Conservation (phyloP, 1,140 invertebrate species). For the Heliothis subflexa region DNA sequence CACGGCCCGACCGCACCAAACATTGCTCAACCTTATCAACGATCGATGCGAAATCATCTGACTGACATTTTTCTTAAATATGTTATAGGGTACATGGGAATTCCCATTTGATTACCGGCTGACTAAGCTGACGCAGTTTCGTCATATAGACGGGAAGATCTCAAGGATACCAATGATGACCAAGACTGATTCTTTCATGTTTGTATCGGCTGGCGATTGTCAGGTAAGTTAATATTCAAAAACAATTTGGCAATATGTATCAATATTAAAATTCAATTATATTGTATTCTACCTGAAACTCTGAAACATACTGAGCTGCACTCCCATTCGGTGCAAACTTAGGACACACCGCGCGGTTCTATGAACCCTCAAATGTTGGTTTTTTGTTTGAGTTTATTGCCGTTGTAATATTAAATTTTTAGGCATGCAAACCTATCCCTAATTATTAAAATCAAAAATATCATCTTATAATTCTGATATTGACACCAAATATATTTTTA, state of each 20-base stretch:
- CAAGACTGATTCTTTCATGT: constrained; percentile 41
- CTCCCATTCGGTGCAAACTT: too few relatives aligned
- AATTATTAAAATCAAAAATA: too few relatives aligned
- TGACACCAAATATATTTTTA: too few relatives aligned
- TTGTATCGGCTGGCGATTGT: constrained; percentile 44
- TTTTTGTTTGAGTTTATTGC: too few relatives aligned
- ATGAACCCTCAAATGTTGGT: too few relatives aligned
- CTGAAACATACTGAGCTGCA: too few relatives aligned
- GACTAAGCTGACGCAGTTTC: constrained; percentile 56
- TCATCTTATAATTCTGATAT: too few relatives aligned
- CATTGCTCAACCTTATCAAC: background rate
- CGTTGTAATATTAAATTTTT: too few relatives aligned
- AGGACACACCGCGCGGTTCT: too few relatives aligned
- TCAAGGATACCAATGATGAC: constrained; percentile 63
- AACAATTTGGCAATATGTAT: background rate
- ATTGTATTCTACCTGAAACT: too few relatives aligned
- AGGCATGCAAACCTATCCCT: too few relatives aligned
- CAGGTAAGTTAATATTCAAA: constrained; percentile 46
- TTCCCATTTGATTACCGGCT: constrained; percentile 54
- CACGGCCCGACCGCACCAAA: background rate
- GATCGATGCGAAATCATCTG: background rate
- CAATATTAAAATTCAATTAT: too few relatives aligned
- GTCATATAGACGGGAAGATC: constrained; percentile 43
- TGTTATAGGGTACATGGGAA: constrained; percentile 63
- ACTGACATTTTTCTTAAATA: background rate